Evolutionary conservation across 2,797 vertebrate species (phyloP).

Genomic region (Hippopotamyrus pictus): DNA sequence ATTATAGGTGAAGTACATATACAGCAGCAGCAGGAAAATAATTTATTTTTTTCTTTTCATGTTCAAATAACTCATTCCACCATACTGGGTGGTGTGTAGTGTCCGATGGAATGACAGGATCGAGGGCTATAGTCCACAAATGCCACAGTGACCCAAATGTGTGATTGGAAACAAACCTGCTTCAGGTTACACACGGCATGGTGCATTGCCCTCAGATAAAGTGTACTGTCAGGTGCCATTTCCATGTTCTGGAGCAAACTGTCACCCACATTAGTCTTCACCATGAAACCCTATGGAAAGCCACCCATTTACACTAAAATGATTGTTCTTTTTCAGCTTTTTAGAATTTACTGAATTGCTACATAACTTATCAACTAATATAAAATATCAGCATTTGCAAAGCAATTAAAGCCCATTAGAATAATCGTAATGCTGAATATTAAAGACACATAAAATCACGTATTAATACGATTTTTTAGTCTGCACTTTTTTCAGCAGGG

Average conservation of each 20-base stretch:
- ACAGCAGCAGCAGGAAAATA: not conserved
- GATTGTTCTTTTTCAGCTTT: not conserved
- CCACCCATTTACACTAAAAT: slow-evolving; percentile 27
- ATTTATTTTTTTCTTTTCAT: not conserved
- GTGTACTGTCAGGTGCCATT: not conserved
- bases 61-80: not conserved
- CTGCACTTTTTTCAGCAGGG: not conserved
- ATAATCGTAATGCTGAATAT: not conserved
- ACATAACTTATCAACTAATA: not conserved
- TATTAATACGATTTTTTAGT: not conserved
- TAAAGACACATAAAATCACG: not conserved
- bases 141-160: not conserved
- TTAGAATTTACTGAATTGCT: not conserved
- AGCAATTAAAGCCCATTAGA: not conserved
- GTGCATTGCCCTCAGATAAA: not conserved
- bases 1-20: not conserved
- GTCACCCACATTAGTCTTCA: not conserved
- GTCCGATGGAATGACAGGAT: not conserved
- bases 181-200: not conserved
- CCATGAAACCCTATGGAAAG: not conserved
- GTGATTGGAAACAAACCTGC: not conserved
- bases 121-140: not conserved
- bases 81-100: not conserved
- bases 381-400: not conserved
- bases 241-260: not conserved